Conservation (phyloP, 2,888 invertebrate genomes). For the Anagyrus pseudococci region DNA sequence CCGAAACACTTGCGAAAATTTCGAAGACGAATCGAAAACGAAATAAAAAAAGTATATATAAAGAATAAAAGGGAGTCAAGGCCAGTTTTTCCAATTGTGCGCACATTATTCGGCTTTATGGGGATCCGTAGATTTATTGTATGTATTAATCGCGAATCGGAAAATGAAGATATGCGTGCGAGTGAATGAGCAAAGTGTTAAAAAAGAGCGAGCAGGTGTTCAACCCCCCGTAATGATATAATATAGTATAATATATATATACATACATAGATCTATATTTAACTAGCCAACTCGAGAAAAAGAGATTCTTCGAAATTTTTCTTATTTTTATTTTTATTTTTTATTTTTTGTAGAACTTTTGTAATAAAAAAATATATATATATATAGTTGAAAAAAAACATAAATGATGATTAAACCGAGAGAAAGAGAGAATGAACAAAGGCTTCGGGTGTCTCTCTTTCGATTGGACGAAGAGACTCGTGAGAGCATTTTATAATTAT, state of each 20-base stretch:
- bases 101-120: slow-evolving; percentile 39
- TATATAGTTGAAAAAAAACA: slow-evolving; percentile 16
- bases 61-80: slow-evolving; percentile 37
- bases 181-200: slow-evolving; percentile 20
- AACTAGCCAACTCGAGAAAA: slow-evolving; percentile 36
- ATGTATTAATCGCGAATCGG: slow-evolving; percentile 17
- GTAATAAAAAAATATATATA: slow-evolving; percentile 22
- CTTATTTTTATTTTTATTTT: slow-evolving; percentile 29
- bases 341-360: slow-evolving; percentile 32
- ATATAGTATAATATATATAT: slow-evolving; percentile 11
- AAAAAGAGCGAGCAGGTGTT: slow-evolving; percentile 39
- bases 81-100: slow-evolving; percentile 39
- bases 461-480: slow-evolving; percentile 26
- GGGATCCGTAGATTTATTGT: slow-evolving; percentile 21
- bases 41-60: slow-evolving; percentile 5
- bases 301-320: slow-evolving; percentile 31
- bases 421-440: background rate
- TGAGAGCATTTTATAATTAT: slow-evolving; percentile 37
- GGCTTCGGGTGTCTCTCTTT: slow-evolving; percentile 27
- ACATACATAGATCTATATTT: slow-evolving; percentile 30
- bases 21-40: background rate
- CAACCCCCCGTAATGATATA: slow-evolving; percentile 28
- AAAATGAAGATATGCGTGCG: slow-evolving; percentile 26
- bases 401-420: no score
- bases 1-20: background rate